phyloP scores from a whole-genome alignment of 2,888 invertebrate species.

The Diarsia mendica region DNA sequence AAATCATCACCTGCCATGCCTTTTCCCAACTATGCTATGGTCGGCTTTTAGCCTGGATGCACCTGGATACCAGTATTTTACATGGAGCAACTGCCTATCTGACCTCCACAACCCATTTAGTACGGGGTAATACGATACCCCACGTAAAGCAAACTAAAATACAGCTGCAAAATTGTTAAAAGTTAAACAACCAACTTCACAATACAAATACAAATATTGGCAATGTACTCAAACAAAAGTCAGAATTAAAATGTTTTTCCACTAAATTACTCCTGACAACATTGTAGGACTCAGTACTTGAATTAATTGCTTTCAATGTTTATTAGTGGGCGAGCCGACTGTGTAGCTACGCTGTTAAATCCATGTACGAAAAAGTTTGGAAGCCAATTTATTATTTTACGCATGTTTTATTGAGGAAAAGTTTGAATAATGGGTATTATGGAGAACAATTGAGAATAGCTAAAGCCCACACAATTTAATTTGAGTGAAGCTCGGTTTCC shows the following conservation, averaged over 20 bases:
- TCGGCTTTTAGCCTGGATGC: neutral
- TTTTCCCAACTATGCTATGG: neutral
- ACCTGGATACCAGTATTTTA: neutral
- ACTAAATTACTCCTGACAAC: slow-evolving; percentile 35
- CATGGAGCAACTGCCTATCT: neutral
- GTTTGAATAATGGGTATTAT: slow-evolving; percentile 6
- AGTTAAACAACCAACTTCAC: slow-evolving; percentile 10
- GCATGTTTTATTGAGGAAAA: slow-evolving; percentile 18
- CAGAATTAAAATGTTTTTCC: slow-evolving; percentile 19
- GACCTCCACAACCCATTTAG: neutral
- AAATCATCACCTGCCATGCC: neutral
- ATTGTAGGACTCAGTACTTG: slow-evolving; percentile 24
- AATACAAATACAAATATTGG: slow-evolving; percentile 25
- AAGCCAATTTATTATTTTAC: slow-evolving; percentile 35
- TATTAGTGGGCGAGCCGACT: slow-evolving; percentile 20
- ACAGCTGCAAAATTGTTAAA: neutral
- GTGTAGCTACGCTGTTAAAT: slow-evolving; percentile 30
- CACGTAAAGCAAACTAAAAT: neutral
- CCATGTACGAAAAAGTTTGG: slow-evolving; percentile 12
- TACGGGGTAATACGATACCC: neutral
- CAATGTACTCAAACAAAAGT: slow-evolving; percentile 24
- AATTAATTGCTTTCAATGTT: slow-evolving; percentile 48
- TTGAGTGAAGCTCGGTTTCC: neutral
- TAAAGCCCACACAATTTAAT: neutral
- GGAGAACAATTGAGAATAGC: too few relatives aligned